A percentile compares a stretch with the other conserved stretches of the same genome.
Evolutionary conservation across 2,113 vertebrate genomes (phyloP).

Genomic region (Anoplopoma fimbria): DNA sequence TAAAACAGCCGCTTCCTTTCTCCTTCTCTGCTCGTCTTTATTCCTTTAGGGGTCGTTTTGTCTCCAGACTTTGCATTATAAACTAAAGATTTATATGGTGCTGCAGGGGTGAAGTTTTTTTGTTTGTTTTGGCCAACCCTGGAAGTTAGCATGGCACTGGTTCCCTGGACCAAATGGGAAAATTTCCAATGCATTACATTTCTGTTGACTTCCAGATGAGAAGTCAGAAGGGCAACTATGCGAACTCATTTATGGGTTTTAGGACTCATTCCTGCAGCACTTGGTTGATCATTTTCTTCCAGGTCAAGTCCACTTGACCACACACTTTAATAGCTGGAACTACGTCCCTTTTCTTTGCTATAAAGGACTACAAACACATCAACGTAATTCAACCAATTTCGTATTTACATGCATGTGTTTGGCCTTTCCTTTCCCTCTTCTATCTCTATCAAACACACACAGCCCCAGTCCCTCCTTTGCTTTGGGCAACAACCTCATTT

Average conservation of each 20-base stretch:
- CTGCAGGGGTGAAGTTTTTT: background rate
- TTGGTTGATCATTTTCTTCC: background rate
- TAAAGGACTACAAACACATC: background rate
- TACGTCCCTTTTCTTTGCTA: background rate
- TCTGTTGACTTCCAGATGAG: no score
- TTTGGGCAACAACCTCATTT: constrained; percentile 25
- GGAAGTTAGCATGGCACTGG: background rate
- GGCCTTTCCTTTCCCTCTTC: background rate
- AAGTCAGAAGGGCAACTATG: no score
- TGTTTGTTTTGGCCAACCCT: background rate
- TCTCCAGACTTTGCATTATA: background rate
- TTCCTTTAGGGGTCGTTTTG: background rate
- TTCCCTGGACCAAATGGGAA: background rate
- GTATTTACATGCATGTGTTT: background rate
- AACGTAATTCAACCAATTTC: background rate
- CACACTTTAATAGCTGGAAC: background rate
- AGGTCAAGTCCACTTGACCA: background rate
- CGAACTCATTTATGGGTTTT: no score
- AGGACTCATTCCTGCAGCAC: no score
- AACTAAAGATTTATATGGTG: background rate
- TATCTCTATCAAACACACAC: constrained; percentile 10
- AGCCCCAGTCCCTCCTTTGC: constrained; percentile 5
- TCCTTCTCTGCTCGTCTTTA: background rate
- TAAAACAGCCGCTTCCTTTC: constrained; percentile 2
- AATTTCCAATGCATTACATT: background rate